Base-by-base conservation (phyloP, 2,797 vertebrate species). In the Lacerta bilineata region DNA sequence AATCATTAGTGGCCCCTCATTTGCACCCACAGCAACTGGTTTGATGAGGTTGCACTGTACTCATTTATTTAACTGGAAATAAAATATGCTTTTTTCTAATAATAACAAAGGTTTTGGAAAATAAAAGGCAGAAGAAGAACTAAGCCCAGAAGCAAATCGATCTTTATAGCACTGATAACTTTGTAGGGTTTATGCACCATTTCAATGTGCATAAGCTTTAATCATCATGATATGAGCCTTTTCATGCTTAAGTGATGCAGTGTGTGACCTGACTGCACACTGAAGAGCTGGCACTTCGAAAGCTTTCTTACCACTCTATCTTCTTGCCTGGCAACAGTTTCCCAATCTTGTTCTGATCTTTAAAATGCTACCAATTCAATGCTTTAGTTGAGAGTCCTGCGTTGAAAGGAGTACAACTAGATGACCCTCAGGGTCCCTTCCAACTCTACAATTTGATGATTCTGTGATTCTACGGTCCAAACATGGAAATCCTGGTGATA, bases 281-380 rank as follows among this genome's bases (percentile, higher is more conserved):
- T 74, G 9, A 78, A 89, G 7, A 93, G 71, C 75, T 71, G 1
- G 81, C n/a, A 86, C 85, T 55, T 27, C 84, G 33, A 82, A 86
- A 88, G 20, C 0, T 3, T 88, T 86, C 36, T 88, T 23, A 13
- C 3, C 66, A 41, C 0, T 81, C 83, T 84, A 23, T 59, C 83
- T 94, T 88, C 89, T 71, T 15, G 8, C n/a, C n/a, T 85, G 20
- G 25, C 91, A 91, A 7, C 39, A 89, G 83, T 84, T 92, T 94
- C 79, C 41, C 36, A 41, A 20, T 71, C 41, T 94, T 91, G 23
- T 3, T 77, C 41, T 33, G 17, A 15, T 83, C 55, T 43, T 78
- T 68, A 80, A 75, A 85, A 87, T 61, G 23, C 0, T 0, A 15
- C 29, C 1, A 82, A 46, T 64, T 87, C 29, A 87, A 0, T 29